Conservation (phyloP, 2,113 vertebrate genomes). For the Pedionomus torquatus region DNA sequence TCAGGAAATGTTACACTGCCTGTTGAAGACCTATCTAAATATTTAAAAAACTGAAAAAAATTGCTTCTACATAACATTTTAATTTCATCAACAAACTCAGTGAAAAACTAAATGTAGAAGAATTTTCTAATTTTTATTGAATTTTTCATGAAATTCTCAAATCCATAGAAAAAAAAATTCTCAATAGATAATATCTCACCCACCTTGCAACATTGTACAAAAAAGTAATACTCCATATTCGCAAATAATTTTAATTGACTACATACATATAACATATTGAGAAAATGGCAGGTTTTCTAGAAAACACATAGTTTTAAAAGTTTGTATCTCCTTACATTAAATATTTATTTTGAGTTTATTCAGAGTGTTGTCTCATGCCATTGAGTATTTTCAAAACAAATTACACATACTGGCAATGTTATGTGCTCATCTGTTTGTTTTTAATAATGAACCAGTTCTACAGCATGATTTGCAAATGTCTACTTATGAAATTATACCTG, state of each 20-base stretch:
- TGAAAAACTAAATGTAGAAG: not conserved
- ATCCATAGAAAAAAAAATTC: not conserved
- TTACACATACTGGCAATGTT: not conserved
- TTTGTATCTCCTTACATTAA: fast-evolving
- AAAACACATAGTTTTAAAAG: not conserved
- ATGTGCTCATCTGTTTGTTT: not conserved
- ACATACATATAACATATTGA: no score
- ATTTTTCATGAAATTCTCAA: not conserved
- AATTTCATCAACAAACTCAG: not conserved
- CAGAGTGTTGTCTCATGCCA: not conserved
- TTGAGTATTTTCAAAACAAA: not conserved
- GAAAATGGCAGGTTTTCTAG: not conserved
- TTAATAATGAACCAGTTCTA: not conserved
- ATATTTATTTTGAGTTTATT: not conserved
- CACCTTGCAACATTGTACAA: not conserved
- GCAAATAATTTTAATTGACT: not conserved
- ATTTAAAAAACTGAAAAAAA: not conserved
- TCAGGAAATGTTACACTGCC: not conserved
- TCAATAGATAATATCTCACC: not conserved
- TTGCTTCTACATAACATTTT: not conserved
- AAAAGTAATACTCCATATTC: not conserved
- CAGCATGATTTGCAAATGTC: not conserved
- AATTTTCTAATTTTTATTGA: not conserved
- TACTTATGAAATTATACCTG: not conserved
- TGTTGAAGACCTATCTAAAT: not conserved